A percentile compares a stretch with the other conserved stretches of the same genome.
Conservation (phyloP, 2,113 vertebrate species). For the Rhinichthys klamathensis region DNA sequence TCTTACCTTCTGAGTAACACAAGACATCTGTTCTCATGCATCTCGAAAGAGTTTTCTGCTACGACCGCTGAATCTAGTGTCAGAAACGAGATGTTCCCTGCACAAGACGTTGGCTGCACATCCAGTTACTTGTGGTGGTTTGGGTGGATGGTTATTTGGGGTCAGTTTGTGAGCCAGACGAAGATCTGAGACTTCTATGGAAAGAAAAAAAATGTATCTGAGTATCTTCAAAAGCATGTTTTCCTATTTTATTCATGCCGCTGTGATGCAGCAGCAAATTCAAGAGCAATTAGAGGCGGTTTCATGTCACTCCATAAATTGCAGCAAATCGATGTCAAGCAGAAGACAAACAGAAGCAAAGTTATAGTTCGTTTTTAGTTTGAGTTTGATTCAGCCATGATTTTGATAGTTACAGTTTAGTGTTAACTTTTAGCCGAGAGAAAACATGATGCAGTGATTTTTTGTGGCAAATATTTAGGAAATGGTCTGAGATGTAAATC, state of each 20-base stretch:
- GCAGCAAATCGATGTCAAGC: slow-evolving; percentile 72
- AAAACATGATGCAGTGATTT: neutral
- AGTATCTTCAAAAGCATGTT: slow-evolving; percentile 73
- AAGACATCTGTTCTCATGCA: slow-evolving; percentile 31
- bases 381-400: neutral
- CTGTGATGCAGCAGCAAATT: slow-evolving; percentile 59
- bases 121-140: slow-evolving; percentile 28
- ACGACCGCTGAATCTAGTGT: neutral
- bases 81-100: neutral
- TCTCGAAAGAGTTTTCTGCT: slow-evolving; percentile 18
- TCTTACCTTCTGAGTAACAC: slow-evolving; percentile 53
- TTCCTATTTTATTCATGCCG: slow-evolving; percentile 71
- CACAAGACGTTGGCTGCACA: slow-evolving; percentile 17
- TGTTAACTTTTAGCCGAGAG: too few relatives aligned
- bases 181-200: slow-evolving; percentile 10
- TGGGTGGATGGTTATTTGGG: slow-evolving; percentile 9
- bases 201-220: slow-evolving; percentile 58
- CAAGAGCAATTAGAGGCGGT: slow-evolving; percentile 66
- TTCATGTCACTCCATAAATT: slow-evolving; percentile 78
- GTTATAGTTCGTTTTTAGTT: slow-evolving; percentile 41
- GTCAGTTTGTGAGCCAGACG: slow-evolving; percentile 26
- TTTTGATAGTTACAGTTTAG: neutral
- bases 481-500: neutral
- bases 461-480: neutral
- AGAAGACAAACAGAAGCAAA: slow-evolving; percentile 76